These are phyloP conservation scores for Microplitis mediator DNA, from an alignment of 1,140 invertebrate species.

Conservation along the genomic window DNA sequence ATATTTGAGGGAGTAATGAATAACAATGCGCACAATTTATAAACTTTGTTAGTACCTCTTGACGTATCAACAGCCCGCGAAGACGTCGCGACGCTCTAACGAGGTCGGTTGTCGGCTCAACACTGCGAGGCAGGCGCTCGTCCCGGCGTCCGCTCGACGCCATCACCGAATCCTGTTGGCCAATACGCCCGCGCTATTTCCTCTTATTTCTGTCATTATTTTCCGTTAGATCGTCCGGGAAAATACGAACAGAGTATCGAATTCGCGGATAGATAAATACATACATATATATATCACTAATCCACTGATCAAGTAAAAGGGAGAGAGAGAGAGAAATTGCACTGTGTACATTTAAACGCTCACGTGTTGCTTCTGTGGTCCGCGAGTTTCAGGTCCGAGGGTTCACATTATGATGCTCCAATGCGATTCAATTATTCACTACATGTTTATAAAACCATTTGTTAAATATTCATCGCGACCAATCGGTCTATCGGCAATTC, in stretches of 20 bases:
- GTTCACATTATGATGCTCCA: neutral
- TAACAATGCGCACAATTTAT: neutral
- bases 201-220: conserved; percentile 20
- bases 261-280: neutral
- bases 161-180: conserved; percentile 40
- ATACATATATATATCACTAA: neutral
- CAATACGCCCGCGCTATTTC: conserved; percentile 38
- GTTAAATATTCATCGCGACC: no score
- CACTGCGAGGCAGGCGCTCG: conserved; percentile 42
- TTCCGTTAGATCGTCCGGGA: conserved; percentile 37
- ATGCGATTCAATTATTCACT: neutral
- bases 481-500: no score
- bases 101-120: conserved; percentile 40
- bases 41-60: neutral
- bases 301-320: no score
- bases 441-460: neutral
- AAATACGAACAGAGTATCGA: neutral
- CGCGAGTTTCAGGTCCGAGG: neutral
- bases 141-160: conserved; percentile 40
- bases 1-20: no score
- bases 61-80: conserved; percentile 7
- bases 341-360: neutral
- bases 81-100: conserved; percentile 23
- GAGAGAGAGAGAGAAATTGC: neutral
- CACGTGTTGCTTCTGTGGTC: neutral